These are phyloP conservation scores for Yponomeuta sedellus DNA, from an alignment of 2,888 invertebrate species.

Conservation along the genomic window DNA sequence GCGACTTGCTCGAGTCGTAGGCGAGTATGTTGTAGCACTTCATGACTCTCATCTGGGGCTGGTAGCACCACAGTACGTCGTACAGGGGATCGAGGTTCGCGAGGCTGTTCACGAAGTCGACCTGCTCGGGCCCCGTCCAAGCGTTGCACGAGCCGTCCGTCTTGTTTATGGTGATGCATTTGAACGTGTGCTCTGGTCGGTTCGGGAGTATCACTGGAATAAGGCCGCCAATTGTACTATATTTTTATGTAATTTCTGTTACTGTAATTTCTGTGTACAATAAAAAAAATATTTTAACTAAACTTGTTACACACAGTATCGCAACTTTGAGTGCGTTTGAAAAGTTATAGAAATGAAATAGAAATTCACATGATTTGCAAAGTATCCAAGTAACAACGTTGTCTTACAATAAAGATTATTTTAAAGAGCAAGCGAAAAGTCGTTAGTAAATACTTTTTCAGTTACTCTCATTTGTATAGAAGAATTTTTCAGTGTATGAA, in stretches of 20 bases:
- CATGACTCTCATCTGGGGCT: slow-evolving; percentile 79
- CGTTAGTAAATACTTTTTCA: no score
- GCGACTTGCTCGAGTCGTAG: slow-evolving; percentile 78
- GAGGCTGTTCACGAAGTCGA: slow-evolving; percentile 86
- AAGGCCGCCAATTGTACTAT: no score
- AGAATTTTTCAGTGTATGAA: no score
- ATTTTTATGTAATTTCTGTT: no score
- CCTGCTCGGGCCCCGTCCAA: slow-evolving; percentile 88
- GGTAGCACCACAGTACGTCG: slow-evolving; percentile 95
- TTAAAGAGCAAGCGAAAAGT: no score
- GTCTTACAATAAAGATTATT: no score
- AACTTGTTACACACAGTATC: neutral
- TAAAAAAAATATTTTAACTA: no score
- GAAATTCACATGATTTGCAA: no score
- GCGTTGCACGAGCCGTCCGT: slow-evolving; percentile 91
- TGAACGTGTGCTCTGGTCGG: slow-evolving; percentile 86
- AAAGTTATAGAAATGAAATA: no score
- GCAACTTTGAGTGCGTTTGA: neutral
- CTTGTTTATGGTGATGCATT: slow-evolving; percentile 92
- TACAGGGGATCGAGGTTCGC: slow-evolving; percentile 93
- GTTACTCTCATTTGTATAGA: no score
- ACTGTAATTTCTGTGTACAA: no score
- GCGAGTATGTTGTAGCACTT: slow-evolving; percentile 90
- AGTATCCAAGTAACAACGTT: no score
- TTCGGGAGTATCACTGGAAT: slow-evolving; percentile 87